Conservation (phyloP, 2,797 vertebrate species). For the Pseudotriccus pelzelni region DNA sequence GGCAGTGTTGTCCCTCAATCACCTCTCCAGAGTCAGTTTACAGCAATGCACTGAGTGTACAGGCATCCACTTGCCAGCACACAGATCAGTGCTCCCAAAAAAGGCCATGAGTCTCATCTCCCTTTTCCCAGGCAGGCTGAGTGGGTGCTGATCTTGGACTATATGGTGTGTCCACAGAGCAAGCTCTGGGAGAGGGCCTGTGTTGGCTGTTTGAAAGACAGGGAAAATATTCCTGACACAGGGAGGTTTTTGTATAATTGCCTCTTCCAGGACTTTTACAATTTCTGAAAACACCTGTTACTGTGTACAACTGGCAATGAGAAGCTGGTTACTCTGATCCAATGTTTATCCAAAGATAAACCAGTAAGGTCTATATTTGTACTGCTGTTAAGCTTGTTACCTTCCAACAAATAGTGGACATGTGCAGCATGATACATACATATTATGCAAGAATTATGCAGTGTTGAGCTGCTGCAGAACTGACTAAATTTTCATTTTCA, state of each 20-base stretch:
- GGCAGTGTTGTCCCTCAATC: accelerated
- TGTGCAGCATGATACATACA: not conserved
- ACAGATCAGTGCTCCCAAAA: not conserved
- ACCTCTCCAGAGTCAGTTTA: not conserved
- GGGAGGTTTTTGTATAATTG: not conserved
- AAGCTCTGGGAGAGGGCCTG: not conserved
- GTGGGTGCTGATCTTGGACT: accelerated
- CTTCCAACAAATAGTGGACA: not conserved
- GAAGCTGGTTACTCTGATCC: not conserved
- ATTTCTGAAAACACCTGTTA: not conserved
- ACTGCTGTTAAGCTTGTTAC: not conserved
- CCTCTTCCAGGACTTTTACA: not conserved
- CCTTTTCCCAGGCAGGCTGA: not conserved
- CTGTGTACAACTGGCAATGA: not conserved
- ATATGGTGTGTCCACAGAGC: accelerated
- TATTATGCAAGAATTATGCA: not conserved
- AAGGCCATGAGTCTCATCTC: not conserved
- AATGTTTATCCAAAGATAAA: too few relatives aligned
- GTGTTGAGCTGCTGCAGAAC: not conserved
- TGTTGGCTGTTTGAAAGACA: not conserved
- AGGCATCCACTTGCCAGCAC: accelerated
- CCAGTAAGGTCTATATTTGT: not conserved
- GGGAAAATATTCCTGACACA: not conserved
- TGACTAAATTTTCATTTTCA: not conserved
- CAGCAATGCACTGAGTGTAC: not conserved